Base-by-base conservation (phyloP, 2,888 invertebrate genomes). In the Galerucella pusilla region DNA sequence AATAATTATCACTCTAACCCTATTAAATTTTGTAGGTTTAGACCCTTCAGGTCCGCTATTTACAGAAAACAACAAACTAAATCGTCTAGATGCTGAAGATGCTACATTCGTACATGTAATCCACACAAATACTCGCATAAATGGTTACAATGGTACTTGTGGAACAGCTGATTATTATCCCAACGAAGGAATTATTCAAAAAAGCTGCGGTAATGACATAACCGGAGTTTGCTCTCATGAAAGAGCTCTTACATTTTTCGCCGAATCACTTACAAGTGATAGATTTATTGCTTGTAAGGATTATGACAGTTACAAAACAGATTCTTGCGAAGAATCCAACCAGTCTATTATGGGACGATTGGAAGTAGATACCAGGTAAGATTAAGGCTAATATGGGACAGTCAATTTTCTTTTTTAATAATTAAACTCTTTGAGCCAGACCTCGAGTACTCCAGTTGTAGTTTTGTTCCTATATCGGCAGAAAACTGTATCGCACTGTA, bases 111-210 rank as follows among this genome's bases (percentile, higher is more conserved):
- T 87, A 2, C 84, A 87, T 74, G 77, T 85, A 3, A 84, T 87
- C 45, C 87, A 87, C 78, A 86, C 86, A 2, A 80, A 79, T 66
- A 81, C 72, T 49, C 72, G 71, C 25, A 63, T 75, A 12, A 71
- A 81, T 3, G 82, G 82, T n/a, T 75, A 78, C 49, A 60, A 49
- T 12, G 70, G 52, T 14, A 57, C 84, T 6, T 73, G 86, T 45
- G 87, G 87, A 10, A 79, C 85, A 70, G 80, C 81, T 35, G 87
- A 87, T 79, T 85, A 81, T 74, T 86, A 78, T 74, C 86, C 86
- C 1, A 87, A 87, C 75, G 85, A 85, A 14, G 87, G 86, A 28
- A 61, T 35, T 10, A 63, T 45, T 10, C 86, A 86, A 78, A 84
- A 85, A 14, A 86, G 86, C 46, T 86, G 86, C 76, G 81, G 81